Conservation (phyloP, 2,797 vertebrate species). For the Nothura maculosa region DNA sequence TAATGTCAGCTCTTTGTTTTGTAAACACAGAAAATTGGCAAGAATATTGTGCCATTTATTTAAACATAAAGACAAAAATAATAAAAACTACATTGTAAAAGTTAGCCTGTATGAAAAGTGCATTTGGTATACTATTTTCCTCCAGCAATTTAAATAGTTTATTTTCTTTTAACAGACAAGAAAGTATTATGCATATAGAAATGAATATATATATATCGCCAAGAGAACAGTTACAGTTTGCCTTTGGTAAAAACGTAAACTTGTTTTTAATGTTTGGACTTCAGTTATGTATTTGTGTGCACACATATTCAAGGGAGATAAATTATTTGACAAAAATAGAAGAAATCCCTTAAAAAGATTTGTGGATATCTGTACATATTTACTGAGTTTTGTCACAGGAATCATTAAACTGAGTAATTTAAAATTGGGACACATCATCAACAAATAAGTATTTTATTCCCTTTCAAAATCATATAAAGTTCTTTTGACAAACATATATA, state of each 20-base stretch:
- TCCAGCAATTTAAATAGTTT: not conserved
- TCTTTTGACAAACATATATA: not conserved
- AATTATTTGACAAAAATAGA: not conserved
- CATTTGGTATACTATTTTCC: not conserved
- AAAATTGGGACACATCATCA: not conserved
- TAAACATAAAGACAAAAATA: not conserved
- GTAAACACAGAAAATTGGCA: not conserved
- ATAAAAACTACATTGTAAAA: not conserved
- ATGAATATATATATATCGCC: too few species aligned
- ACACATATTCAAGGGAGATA: not conserved
- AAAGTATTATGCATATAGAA: not conserved
- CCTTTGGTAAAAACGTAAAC: rapidly evolving
- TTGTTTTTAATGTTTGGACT: not conserved
- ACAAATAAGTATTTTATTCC: not conserved
- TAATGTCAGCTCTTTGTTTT: not conserved
- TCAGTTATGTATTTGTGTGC: not conserved
- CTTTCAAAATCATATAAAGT: not conserved
- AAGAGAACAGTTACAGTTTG: not conserved
- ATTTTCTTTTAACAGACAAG: not conserved
- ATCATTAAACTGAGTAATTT: not conserved
- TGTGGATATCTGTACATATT: not conserved
- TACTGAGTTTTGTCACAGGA: not conserved
- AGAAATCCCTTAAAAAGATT: not conserved
- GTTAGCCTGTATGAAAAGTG: not conserved
- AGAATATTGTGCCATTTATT: not conserved